These are phyloP conservation scores for Atta texana DNA, from an alignment of 1,140 invertebrate species.

Conservation along the genomic window DNA sequence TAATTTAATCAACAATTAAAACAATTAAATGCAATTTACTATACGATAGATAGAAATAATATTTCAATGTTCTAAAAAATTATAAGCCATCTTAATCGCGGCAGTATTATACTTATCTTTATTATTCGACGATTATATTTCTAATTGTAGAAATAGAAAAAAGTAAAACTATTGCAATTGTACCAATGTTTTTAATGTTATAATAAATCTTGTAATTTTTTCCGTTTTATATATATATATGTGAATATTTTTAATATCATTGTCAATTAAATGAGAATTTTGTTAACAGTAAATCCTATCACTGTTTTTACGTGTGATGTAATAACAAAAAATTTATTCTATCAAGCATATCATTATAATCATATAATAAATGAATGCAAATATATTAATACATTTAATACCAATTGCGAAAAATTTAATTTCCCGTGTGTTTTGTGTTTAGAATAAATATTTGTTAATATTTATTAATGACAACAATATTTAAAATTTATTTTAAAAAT, in stretches of 20 bases:
- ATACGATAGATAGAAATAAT: slow-evolving; percentile 28
- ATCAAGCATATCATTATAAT: slow-evolving; percentile 31
- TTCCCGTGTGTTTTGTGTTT: not conserved
- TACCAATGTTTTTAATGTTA: slow-evolving; percentile 44
- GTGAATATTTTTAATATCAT: not conserved
- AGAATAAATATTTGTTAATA: slow-evolving; percentile 27
- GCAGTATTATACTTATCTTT: not conserved
- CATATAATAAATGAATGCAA: slow-evolving; percentile 35
- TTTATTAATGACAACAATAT: not conserved
- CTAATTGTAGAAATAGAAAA: not conserved
- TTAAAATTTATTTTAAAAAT: not conserved
- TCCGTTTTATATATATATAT: not conserved
- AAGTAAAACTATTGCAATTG: slow-evolving; percentile 37
- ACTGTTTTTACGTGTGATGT: slow-evolving; percentile 7
- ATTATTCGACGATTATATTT: slow-evolving; percentile 41
- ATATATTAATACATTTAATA: slow-evolving; percentile 28
- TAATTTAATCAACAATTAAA: slow-evolving; percentile 10
- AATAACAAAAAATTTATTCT: slow-evolving; percentile 14
- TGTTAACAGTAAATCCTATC: slow-evolving; percentile 13
- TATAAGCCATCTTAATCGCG: not conserved
- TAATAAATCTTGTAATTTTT: slow-evolving; percentile 69
- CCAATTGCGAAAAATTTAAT: not conserved
- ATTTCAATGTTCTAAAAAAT: slow-evolving; percentile 41
- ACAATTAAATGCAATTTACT: slow-evolving; percentile 14
- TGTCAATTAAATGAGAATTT: slow-evolving; percentile 15